These are phyloP conservation scores for Somateria mollissima DNA, from an alignment of 2,797 vertebrate species.

Conservation along the genomic window DNA sequence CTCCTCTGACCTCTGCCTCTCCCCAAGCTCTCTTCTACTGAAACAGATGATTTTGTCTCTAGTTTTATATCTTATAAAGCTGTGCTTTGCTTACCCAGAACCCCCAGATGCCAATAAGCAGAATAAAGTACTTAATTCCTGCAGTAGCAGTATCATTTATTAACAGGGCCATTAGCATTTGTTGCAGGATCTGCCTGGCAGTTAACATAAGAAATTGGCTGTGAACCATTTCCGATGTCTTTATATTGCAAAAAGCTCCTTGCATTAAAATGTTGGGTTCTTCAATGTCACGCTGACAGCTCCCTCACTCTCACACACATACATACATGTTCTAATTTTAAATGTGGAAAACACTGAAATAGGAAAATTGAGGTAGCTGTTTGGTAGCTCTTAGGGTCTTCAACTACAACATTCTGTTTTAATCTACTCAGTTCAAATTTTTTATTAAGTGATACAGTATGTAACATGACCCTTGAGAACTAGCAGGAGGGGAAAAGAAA, in stretches of 20 bases:
- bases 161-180: neutral
- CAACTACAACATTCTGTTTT: conserved; percentile 6
- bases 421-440: conserved; percentile 35
- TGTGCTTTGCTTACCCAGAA: neutral
- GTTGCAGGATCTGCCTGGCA: neutral
- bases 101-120: neutral
- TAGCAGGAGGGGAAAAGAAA: neutral
- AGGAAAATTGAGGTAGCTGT: conserved; percentile 14
- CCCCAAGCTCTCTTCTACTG: neutral
- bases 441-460: conserved; percentile 20
- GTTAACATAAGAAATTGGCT: neutral
- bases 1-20: neutral
- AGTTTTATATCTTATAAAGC: neutral
- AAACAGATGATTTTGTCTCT: neutral
- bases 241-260: neutral
- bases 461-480: conserved; percentile 28
- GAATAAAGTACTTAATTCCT: neutral
- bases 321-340: neutral
- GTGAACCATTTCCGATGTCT: neutral
- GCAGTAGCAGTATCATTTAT: neutral
- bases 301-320: neutral
- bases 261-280: neutral
- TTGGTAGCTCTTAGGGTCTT: neutral
- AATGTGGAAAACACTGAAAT: neutral
- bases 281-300: neutral